Conservation (phyloP, 1,140 invertebrate species). For the Protaetia brevitarsis region DNA sequence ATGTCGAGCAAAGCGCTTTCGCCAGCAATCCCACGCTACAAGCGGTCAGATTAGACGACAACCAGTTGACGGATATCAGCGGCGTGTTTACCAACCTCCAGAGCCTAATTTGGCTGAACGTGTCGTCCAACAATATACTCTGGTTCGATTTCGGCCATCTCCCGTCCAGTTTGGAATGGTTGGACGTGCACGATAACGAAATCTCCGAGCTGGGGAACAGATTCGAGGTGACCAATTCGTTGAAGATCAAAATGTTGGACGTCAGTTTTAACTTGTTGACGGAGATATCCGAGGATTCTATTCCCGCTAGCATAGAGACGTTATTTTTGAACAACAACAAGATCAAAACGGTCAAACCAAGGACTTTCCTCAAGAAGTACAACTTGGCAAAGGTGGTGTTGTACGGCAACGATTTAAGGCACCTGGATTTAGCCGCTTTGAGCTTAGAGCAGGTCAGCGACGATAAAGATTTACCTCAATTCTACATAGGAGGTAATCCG, state of each 20-base stretch:
- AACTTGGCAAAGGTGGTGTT: slow-evolving; percentile 71
- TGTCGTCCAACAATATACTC: slow-evolving; percentile 65
- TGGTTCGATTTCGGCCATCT: slow-evolving; percentile 67
- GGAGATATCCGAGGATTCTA: slow-evolving; percentile 62
- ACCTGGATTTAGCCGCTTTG: slow-evolving; percentile 69
- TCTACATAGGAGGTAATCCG: slow-evolving; percentile 78
- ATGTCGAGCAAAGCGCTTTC: slow-evolving; percentile 63
- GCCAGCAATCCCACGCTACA: slow-evolving; percentile 62
- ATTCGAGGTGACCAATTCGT: slow-evolving; percentile 56
- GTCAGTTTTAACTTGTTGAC: slow-evolving; percentile 70
- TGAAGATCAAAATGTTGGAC: slow-evolving; percentile 72
- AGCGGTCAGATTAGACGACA: slow-evolving; percentile 65
- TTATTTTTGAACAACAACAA: slow-evolving; percentile 75
- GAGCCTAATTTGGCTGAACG: slow-evolving; percentile 67
- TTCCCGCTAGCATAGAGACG: slow-evolving; percentile 72
- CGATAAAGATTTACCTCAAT: slow-evolving; percentile 66
- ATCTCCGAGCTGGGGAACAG: slow-evolving; percentile 68
- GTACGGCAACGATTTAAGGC: slow-evolving; percentile 70
- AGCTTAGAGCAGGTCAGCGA: slow-evolving; percentile 63
- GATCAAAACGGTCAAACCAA: slow-evolving; percentile 66
- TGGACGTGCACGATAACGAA: slow-evolving; percentile 67
- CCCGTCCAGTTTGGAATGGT: slow-evolving; percentile 65
- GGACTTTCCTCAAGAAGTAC: slow-evolving; percentile 68
- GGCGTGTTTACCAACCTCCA: slow-evolving; percentile 64
- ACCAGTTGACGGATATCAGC: slow-evolving; percentile 62